Percentiles rank a stretch among this genome's conserved stretches.
These are phyloP conservation scores for Ophthalmolycus amberensis DNA, from an alignment of 2,113 vertebrate genomes.

Conservation along the genomic window DNA sequence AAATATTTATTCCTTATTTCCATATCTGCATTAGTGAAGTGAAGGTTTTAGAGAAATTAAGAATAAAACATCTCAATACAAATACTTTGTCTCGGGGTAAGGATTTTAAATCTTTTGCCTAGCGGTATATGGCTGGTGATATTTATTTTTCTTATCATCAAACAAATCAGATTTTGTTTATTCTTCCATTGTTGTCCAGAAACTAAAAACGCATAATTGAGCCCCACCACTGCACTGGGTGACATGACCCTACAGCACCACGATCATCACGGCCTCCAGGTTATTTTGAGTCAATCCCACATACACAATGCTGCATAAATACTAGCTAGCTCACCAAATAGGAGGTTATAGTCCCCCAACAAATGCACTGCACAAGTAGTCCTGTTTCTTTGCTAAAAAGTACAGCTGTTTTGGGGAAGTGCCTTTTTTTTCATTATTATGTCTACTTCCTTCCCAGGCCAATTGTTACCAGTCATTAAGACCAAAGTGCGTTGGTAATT, in stretches of 20 bases:
- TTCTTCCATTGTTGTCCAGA: neutral
- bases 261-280: neutral
- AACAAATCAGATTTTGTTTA: neutral
- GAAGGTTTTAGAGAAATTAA: neutral
- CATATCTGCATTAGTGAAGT: neutral
- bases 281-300: conserved; percentile 14
- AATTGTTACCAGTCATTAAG: conserved; percentile 33
- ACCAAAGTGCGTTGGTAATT: conserved; percentile 23
- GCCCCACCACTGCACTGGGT: neutral
- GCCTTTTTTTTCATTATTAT: neutral
- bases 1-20: neutral
- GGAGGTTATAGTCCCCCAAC: neutral
- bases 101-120: neutral
- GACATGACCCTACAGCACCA: conserved; percentile 1
- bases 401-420: neutral
- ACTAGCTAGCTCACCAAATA: conserved; percentile 9
- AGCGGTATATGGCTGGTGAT: neutral
- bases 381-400: neutral
- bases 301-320: conserved; percentile 5
- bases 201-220: neutral
- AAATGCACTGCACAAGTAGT: neutral
- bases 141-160: neutral
- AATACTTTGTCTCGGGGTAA: neutral
- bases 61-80: neutral
- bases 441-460: conserved; percentile 8